Conservation (phyloP, 2,113 vertebrate genomes). For the Ceyx melanurus region DNA sequence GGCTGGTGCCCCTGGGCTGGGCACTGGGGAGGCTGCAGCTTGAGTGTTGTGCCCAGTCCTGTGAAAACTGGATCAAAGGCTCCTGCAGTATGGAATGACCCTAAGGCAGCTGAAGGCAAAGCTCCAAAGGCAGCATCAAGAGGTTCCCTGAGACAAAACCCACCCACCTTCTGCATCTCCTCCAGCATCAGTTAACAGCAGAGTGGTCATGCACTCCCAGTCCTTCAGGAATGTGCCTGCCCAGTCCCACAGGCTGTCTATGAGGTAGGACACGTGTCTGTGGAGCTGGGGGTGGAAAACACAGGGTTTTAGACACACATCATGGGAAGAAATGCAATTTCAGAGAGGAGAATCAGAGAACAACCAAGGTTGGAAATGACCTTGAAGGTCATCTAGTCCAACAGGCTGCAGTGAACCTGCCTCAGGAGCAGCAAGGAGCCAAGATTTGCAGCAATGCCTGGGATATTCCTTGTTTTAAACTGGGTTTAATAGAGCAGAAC, state of each 20-base stretch:
- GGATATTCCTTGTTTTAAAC: neutral
- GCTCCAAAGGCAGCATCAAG: neutral
- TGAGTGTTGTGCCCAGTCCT: too few relatives aligned
- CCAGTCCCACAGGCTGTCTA: slow-evolving; percentile 93
- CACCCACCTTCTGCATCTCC: slow-evolving; percentile 71
- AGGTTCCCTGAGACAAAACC: neutral
- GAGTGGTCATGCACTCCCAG: slow-evolving; percentile 84
- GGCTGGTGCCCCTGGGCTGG: too few relatives aligned
- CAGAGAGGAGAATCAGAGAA: neutral
- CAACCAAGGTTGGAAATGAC: too few relatives aligned
- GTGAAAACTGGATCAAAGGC: too few relatives aligned
- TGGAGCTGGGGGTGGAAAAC: slow-evolving; percentile 80
- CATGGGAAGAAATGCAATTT: neutral
- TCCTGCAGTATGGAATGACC: neutral
- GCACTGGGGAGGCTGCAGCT: too few relatives aligned
- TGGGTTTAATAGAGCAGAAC: neutral
- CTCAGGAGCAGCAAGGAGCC: neutral
- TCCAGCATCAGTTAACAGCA: slow-evolving; percentile 77
- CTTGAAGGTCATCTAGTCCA: too few relatives aligned
- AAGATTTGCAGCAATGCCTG: neutral
- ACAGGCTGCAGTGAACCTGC: too few relatives aligned
- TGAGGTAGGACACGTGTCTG: slow-evolving; percentile 85
- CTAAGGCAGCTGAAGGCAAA: neutral
- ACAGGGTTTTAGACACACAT: neutral
- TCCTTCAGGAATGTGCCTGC: slow-evolving; percentile 84